These are phyloP conservation scores for Branchellion lobata DNA, from an alignment of 2,888 invertebrate genomes.

Conservation along the genomic window DNA sequence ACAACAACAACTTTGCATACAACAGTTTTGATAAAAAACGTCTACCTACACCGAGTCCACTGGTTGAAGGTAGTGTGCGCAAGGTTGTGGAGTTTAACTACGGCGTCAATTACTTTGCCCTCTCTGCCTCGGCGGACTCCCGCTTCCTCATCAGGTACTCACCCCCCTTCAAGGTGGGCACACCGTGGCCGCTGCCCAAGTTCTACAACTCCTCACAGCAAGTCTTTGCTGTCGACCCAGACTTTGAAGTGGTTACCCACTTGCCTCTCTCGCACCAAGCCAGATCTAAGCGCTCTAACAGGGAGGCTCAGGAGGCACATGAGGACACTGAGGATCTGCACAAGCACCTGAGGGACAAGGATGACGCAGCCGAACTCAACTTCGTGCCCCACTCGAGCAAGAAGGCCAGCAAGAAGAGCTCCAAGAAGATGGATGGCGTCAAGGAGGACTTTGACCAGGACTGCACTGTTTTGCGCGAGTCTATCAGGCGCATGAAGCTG, in stretches of 20 bases:
- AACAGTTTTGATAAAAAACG: background rate
- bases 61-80: conserved; percentile 37
- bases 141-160: conserved; percentile 50
- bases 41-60: conserved; percentile 27
- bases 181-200: conserved; percentile 54
- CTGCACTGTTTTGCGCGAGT: conserved; percentile 67
- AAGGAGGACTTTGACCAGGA: conserved; percentile 50
- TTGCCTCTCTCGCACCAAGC: background rate
- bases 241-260: conserved; percentile 6
- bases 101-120: conserved; percentile 49
- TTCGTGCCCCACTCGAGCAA: too few relatives aligned
- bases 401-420: background rate
- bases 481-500: conserved; percentile 65
- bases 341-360: background rate
- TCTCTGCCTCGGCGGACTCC: conserved; percentile 50
- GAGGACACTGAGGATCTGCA: background rate
- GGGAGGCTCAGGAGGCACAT: background rate
- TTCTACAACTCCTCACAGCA: conserved; percentile 44
- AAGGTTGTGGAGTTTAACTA: conserved; percentile 51
- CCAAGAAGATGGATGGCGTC: background rate
- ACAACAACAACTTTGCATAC: background rate
- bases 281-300: background rate
- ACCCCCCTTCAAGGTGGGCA: conserved; percentile 49
- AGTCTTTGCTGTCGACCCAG: conserved; percentile 45
- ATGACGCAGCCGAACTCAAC: background rate